Percentiles rank a stretch among this genome's conserved stretches.
Conservation (phyloP, 2,888 invertebrate species). For the Sialis lutaria region DNA sequence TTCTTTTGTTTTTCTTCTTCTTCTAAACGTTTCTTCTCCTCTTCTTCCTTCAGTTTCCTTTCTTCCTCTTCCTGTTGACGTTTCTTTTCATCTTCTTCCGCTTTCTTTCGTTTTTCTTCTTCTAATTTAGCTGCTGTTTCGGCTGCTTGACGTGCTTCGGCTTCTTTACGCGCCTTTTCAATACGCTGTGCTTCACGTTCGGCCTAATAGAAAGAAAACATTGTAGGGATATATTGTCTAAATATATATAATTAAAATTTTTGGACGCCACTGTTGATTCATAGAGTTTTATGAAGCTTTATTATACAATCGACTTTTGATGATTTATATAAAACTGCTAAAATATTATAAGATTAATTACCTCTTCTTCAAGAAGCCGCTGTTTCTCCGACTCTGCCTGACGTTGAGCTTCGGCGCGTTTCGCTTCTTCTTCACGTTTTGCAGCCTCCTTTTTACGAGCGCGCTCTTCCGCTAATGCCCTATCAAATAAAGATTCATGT, state of each 20-base stretch:
- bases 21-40: conserved; percentile 20
- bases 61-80: conserved; percentile 24
- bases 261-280: too few relatives aligned
- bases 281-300: too few relatives aligned
- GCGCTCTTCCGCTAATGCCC: conserved; percentile 37
- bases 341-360: conserved; percentile 16
- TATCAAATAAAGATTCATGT: conserved; percentile 12
- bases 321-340: neutral
- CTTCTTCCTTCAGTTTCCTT: conserved; percentile 28
- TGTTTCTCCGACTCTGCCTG: conserved; percentile 27
- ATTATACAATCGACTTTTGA: too few relatives aligned
- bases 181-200: conserved; percentile 18
- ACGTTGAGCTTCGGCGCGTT: conserved; percentile 30
- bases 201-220: conserved; percentile 14
- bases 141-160: conserved; percentile 18
- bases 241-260: too few relatives aligned
- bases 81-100: conserved; percentile 8
- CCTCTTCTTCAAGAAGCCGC: conserved; percentile 25
- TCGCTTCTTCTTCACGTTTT: conserved; percentile 30
- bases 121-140: conserved; percentile 20
- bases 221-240: too few relatives aligned
- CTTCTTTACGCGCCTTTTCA: conserved; percentile 17
- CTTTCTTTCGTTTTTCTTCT: conserved; percentile 14
- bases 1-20: conserved; percentile 30
- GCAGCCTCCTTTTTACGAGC: conserved; percentile 34